A percentile compares a stretch with the other conserved stretches of the same genome.
Evolutionary conservation across 2,888 invertebrate genomes (phyloP).

Genomic region (Exephanes ischioxanthus): DNA sequence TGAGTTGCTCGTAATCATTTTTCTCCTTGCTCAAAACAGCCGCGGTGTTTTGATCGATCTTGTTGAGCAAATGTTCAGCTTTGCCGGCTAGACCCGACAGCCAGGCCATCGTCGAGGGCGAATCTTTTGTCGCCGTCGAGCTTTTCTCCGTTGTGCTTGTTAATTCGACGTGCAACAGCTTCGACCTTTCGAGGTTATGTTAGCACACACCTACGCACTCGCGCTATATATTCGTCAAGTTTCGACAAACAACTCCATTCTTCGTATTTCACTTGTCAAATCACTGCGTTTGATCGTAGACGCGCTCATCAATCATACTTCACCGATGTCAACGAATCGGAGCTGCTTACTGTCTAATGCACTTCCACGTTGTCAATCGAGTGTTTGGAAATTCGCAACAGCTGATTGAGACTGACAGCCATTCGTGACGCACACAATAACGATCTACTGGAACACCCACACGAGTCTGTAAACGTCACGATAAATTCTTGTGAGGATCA

Average conservation of each 20-base stretch:
- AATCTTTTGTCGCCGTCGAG: background rate
- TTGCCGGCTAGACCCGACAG: slow-evolving; percentile 90
- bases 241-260: slow-evolving; percentile 1
- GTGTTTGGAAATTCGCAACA: slow-evolving; percentile 7
- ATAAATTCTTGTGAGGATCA: too few relatives aligned
- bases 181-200: slow-evolving; percentile 24
- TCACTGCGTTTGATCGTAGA: background rate
- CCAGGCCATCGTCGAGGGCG: slow-evolving; percentile 88
- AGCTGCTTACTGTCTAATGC: background rate
- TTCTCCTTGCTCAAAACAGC: slow-evolving; percentile 86
- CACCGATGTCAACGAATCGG: background rate
- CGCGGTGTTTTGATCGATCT: slow-evolving; percentile 91
- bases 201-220: background rate
- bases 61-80: slow-evolving; percentile 90
- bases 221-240: background rate
- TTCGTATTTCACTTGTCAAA: background rate
- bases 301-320: background rate
- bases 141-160: background rate
- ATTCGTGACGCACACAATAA: background rate
- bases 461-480: background rate
- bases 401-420: slow-evolving; percentile 38
- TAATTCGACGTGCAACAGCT: background rate
- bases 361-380: slow-evolving; percentile 15
- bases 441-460: background rate
- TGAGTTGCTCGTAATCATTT: slow-evolving; percentile 73